Percentiles rank a stretch among this genome's conserved stretches.
phyloP scores from a whole-genome alignment of 2,113 vertebrate genomes.

The Pterocles burchelli region DNA sequence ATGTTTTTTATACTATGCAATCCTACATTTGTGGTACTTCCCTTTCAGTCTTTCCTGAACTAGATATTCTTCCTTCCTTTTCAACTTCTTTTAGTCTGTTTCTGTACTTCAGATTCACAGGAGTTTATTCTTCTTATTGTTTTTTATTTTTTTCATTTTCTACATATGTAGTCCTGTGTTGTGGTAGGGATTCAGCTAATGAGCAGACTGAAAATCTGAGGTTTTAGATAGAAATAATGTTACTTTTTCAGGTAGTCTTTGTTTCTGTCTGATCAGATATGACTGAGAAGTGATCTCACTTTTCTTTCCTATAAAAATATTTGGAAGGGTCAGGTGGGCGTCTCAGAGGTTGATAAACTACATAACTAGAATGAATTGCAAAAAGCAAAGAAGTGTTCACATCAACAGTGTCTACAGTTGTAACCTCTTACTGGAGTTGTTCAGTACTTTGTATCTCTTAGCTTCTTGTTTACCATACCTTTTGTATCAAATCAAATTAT shows the following conservation, averaged over 20 bases:
- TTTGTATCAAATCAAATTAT: neutral
- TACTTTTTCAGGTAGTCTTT: neutral
- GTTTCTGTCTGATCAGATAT: neutral
- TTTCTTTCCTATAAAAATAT: neutral
- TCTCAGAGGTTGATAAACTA: neutral
- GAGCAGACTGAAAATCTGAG: neutral
- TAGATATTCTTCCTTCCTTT: neutral
- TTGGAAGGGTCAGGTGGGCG: neutral
- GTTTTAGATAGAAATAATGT: neutral
- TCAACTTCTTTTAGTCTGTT: neutral
- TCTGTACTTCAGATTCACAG: neutral
- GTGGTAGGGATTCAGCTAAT: neutral
- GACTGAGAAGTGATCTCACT: neutral
- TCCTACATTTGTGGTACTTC: rapidly evolving
- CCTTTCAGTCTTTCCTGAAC: neutral
- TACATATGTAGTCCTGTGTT: neutral
- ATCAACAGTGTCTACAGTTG: neutral
- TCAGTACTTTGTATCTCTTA: neutral
- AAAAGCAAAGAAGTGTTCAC: neutral
- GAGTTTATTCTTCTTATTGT: neutral
- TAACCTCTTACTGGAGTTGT: neutral
- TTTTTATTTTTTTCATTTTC: neutral
- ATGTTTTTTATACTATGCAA: neutral
- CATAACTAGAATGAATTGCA: neutral
- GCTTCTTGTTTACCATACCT: neutral